A percentile compares a stretch with the other conserved stretches of the same genome.
These are phyloP conservation scores for Brachyopa scutellaris DNA, from an alignment of 2,888 invertebrate species.

Conservation along the genomic window DNA sequence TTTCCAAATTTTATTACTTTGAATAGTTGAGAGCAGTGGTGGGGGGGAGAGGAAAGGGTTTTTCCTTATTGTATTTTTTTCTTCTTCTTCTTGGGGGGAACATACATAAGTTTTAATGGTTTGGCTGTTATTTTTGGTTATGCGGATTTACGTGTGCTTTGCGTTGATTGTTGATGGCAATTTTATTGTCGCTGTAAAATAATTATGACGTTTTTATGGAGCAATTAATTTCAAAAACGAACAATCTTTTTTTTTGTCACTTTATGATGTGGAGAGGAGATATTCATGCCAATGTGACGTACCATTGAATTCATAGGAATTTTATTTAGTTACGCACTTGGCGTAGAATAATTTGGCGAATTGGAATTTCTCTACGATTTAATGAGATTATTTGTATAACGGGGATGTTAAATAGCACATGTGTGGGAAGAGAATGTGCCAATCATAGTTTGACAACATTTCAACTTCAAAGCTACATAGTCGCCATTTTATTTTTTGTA, in stretches of 20 bases:
- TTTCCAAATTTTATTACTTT: slow-evolving; percentile 23
- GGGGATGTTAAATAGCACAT: too few species aligned
- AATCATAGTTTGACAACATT: too few species aligned
- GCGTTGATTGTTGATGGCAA: slow-evolving; percentile 24
- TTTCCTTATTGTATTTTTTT: background rate
- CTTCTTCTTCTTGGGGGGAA: background rate
- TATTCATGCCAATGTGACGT: slow-evolving; percentile 31
- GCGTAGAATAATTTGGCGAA: too few species aligned
- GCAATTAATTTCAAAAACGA: slow-evolving; percentile 45
- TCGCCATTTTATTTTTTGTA: too few species aligned
- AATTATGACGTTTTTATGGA: slow-evolving; percentile 50
- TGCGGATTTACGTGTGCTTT: slow-evolving; percentile 30
- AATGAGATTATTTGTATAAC: too few species aligned
- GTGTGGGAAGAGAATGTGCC: too few species aligned
- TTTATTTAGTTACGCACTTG: too few species aligned
- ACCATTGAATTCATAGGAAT: slow-evolving; percentile 3
- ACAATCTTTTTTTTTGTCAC: slow-evolving; percentile 18
- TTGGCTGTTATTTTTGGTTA: slow-evolving; percentile 27
- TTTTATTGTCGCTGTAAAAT: slow-evolving; percentile 50
- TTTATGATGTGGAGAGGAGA: slow-evolving; percentile 6
- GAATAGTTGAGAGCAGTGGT: background rate
- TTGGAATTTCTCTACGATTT: too few species aligned
- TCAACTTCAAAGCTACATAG: too few species aligned
- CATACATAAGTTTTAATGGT: slow-evolving; percentile 32
- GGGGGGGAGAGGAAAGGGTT: background rate